Conservation (phyloP, 2,888 invertebrate genomes). For the Nomada goodeniana region DNA sequence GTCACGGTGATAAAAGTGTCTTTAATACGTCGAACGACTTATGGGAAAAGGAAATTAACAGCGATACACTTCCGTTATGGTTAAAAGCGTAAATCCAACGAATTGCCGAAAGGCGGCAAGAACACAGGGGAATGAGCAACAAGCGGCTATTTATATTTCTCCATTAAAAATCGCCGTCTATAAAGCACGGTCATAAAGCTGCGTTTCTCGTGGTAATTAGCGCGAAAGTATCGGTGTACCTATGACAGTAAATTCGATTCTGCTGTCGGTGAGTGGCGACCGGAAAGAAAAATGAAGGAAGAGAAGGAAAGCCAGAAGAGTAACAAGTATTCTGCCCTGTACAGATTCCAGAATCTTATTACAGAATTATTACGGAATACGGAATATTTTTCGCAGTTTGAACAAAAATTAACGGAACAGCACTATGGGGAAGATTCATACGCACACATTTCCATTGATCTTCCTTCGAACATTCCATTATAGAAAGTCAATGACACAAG, state of each 20-base stretch:
- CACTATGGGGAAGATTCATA: too few species aligned
- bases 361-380: too few species aligned
- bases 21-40: neutral
- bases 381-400: too few species aligned
- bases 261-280: conserved; percentile 20
- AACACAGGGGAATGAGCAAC: conserved; percentile 40
- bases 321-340: conserved; percentile 8
- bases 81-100: conserved; percentile 20
- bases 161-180: conserved; percentile 53
- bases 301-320: neutral
- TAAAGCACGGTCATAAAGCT: conserved; percentile 60
- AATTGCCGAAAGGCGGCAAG: conserved; percentile 41
- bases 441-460: too few species aligned
- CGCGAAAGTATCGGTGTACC: conserved; percentile 55
- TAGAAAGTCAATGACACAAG: neutral
- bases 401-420: too few species aligned
- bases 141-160: conserved; percentile 47
- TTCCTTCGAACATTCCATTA: neutral
- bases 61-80: conserved; percentile 42
- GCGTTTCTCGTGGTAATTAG: conserved; percentile 61
- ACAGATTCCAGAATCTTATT: neutral
- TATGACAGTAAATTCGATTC: conserved; percentile 61
- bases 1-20: neutral
- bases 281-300: conserved; percentile 21
- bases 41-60: conserved; percentile 9